Base-by-base conservation (phyloP, 2,888 invertebrate species). In the Ashinkailepas kermadecensis region DNA sequence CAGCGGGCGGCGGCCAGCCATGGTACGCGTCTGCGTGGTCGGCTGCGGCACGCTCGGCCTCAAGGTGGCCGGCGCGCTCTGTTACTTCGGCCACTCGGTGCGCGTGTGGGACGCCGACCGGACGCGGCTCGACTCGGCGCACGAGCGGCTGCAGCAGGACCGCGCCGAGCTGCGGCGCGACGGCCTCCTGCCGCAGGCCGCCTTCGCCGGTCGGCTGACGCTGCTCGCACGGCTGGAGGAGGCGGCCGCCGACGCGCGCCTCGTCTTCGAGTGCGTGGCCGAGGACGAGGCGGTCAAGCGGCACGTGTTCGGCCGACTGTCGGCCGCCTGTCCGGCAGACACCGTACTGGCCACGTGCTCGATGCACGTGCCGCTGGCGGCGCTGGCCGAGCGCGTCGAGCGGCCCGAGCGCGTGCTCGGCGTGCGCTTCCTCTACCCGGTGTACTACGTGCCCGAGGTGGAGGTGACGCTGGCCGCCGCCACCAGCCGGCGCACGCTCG, bases 371-470 rank as follows among this genome's bases (percentile, higher is more conserved):
- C 74, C 74, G 56, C 13, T 56, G 18, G 21, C 56, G 10, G 4
- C 54, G 54, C 74, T 74, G 21, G 74, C 74, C 11, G 74, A 54
- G 74, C 86, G 86, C 84, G 87, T 82, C 13, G 21, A 56, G 56
- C 62, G 59, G 21, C 62, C 82, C 23, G 85, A 88, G 87, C 85
- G 88, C 82, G 87, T 87, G 78, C 82, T 88, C 23, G 89, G 88
- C 10, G 85, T 89, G n/a, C 84, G 89, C 62, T 89, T 88, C 85
- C 85, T 89, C 79, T 89, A 86, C 84, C 89, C 89, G 54, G 88
- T 89, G 6, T 88, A 88, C 83, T 88, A 86, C 83, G 88, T 89
- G 74, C 88, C 88, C 23, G 89, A 89, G 84, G 86, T 86, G 1
- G 86, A 86, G 83, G 80, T 86, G 13, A 83, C 85, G 4, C 83